phyloP scores from a whole-genome alignment of 2,797 vertebrate genomes.

The Helostoma temminkii region DNA sequence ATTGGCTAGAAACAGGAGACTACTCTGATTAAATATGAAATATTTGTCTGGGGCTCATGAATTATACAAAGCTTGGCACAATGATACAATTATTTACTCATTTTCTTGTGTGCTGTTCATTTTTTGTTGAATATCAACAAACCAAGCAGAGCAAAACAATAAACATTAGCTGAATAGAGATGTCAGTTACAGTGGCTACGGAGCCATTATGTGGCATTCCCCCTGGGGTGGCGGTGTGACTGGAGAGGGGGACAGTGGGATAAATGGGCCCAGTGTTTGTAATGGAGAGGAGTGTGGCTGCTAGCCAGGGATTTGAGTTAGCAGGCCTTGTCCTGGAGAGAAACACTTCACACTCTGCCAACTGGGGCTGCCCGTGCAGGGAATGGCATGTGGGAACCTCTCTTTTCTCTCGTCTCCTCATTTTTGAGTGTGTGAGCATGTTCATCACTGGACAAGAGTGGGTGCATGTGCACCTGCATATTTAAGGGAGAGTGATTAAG shows the following conservation, averaged over 20 bases:
- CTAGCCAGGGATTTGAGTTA: conserved; percentile 82
- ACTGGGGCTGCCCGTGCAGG: conserved; percentile 76
- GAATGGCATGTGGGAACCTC: conserved; percentile 70
- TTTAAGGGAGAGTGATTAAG: conserved; percentile 74
- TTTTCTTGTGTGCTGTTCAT: conserved; percentile 34
- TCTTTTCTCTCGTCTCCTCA: conserved; percentile 60
- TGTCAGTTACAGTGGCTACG: conserved; percentile 75
- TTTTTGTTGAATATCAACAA: conserved; percentile 69
- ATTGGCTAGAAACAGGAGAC: conserved; percentile 56
- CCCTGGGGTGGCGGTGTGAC: conserved; percentile 69
- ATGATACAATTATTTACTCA: conserved; percentile 50
- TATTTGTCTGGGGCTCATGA: conserved; percentile 60
- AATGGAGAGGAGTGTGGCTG: conserved; percentile 82
- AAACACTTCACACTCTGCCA: conserved; percentile 81
- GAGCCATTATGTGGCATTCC: conserved; percentile 75
- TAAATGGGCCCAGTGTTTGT: conserved; percentile 83
- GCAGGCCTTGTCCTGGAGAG: conserved; percentile 82
- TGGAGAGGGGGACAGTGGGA: conserved; percentile 62
- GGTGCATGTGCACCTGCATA: conserved; percentile 49
- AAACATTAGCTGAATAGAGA: conserved; percentile 77
- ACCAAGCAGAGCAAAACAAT: conserved; percentile 68
- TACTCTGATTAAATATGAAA: conserved; percentile 64
- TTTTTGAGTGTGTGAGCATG: conserved; percentile 28
- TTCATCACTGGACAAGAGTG: conserved; percentile 22
- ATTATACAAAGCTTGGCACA: conserved; percentile 60